phyloP scores from a whole-genome alignment of 2,888 invertebrate genomes.

The Hemicrepidius hirtus region DNA sequence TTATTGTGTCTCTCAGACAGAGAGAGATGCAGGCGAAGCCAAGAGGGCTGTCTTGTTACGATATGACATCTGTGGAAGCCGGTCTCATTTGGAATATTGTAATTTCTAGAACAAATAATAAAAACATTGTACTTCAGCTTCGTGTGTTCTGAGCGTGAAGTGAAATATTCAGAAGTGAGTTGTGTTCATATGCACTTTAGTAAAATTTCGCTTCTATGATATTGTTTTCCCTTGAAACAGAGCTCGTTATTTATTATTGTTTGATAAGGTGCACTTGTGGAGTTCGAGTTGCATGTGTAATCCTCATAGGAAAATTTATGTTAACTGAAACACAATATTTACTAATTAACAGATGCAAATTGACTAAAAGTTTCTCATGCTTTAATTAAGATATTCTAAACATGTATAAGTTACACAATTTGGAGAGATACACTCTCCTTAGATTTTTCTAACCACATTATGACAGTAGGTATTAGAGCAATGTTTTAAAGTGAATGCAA shows the following conservation, averaged over 20 bases:
- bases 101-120: slow-evolving; percentile 53
- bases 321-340: slow-evolving; percentile 25
- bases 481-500: too few relatives aligned
- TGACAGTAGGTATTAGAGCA: too few relatives aligned
- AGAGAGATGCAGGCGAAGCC: slow-evolving; percentile 43
- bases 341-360: slow-evolving; percentile 22
- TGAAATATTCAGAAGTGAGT: slow-evolving; percentile 48
- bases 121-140: slow-evolving; percentile 49
- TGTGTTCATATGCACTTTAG: slow-evolving; percentile 44
- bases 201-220: slow-evolving; percentile 35
- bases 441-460: too few relatives aligned
- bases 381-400: too few relatives aligned
- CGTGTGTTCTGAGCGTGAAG: slow-evolving; percentile 49
- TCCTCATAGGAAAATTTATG: slow-evolving; percentile 22
- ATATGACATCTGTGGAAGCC: slow-evolving; percentile 52
- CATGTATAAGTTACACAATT: too few relatives aligned
- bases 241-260: slow-evolving; percentile 27
- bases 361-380: neutral
- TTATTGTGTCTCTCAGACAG: slow-evolving; percentile 37
- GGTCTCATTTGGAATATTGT: slow-evolving; percentile 52
- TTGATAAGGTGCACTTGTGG: slow-evolving; percentile 32
- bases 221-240: slow-evolving; percentile 35
- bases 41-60: slow-evolving; percentile 47
- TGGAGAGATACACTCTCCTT: too few relatives aligned
- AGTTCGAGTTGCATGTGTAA: slow-evolving; percentile 10